Evolutionary conservation across 1,140 invertebrate species (phyloP).

Genomic region (Lamellibrachia luymesi): DNA sequence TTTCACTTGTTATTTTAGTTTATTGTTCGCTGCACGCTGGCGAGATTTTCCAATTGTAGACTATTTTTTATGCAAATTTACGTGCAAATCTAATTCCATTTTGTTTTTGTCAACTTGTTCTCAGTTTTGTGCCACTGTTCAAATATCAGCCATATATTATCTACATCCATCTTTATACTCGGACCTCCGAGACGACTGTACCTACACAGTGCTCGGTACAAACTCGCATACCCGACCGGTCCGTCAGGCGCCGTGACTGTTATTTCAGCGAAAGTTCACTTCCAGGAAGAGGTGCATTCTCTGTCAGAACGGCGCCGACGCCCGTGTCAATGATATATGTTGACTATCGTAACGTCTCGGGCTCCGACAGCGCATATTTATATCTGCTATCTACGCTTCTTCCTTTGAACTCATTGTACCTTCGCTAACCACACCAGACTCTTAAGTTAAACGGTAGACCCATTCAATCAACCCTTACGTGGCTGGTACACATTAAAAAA

Average conservation of each 20-base stretch:
- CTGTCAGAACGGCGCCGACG: neutral
- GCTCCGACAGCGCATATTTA: neutral
- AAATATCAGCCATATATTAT: neutral
- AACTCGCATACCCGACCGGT: neutral
- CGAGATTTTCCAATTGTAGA: too few species aligned
- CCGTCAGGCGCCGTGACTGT: neutral
- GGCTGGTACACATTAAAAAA: too few species aligned
- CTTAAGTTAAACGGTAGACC: neutral
- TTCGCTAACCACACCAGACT: neutral
- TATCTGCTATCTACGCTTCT: neutral
- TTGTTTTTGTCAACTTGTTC: neutral
- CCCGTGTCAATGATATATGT: neutral
- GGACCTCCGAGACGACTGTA: neutral
- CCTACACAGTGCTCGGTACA: neutral
- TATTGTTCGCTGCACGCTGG: neutral
- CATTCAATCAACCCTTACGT: neutral
- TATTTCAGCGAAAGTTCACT: neutral
- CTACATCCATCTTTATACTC: too few species aligned
- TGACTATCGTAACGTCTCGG: neutral
- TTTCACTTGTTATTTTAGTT: neutral
- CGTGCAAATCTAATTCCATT: neutral
- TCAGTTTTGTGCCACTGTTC: neutral
- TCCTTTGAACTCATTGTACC: neutral
- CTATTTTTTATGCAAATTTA: too few species aligned
- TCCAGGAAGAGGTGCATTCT: neutral